Conservation (phyloP, 2,113 vertebrate genomes). For the Notarius quadriscutis region DNA sequence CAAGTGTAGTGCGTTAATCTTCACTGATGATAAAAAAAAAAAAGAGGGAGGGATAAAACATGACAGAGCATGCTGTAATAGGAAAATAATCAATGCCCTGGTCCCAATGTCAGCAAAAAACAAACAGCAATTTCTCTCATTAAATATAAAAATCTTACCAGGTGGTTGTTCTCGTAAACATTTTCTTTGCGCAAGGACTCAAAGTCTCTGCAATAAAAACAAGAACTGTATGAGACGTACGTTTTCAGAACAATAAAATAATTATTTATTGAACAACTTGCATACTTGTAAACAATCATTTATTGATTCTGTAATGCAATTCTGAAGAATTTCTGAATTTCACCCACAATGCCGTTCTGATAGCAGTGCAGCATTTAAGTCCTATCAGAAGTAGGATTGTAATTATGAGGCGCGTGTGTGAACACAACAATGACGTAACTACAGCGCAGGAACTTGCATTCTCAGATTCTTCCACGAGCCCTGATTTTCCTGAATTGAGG, state of each 20-base stretch:
- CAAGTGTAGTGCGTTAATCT: too few species aligned
- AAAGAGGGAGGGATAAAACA: background rate
- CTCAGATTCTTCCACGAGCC: too few species aligned
- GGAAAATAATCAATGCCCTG: background rate
- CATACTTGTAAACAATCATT: background rate
- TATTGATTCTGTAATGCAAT: background rate
- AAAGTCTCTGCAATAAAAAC: constrained; percentile 78
- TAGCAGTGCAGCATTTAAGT: background rate
- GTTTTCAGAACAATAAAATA: background rate
- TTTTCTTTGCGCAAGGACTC: constrained; percentile 86
- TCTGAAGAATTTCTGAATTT: too few species aligned
- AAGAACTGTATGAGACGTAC: background rate
- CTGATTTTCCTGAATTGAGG: background rate
- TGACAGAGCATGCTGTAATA: background rate
- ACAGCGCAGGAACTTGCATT: too few species aligned
- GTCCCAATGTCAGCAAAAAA: too few species aligned
- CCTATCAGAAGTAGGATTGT: background rate
- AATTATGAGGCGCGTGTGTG: background rate
- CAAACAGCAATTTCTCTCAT: background rate
- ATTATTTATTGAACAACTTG: too few species aligned
- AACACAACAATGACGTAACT: too few species aligned
- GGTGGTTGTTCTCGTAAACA: constrained; percentile 90
- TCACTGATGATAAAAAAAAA: too few species aligned
- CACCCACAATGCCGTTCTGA: background rate
- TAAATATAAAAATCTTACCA: constrained; percentile 76